phyloP scores from a whole-genome alignment of 2,888 invertebrate genomes.

The Mayetiola destructor region DNA sequence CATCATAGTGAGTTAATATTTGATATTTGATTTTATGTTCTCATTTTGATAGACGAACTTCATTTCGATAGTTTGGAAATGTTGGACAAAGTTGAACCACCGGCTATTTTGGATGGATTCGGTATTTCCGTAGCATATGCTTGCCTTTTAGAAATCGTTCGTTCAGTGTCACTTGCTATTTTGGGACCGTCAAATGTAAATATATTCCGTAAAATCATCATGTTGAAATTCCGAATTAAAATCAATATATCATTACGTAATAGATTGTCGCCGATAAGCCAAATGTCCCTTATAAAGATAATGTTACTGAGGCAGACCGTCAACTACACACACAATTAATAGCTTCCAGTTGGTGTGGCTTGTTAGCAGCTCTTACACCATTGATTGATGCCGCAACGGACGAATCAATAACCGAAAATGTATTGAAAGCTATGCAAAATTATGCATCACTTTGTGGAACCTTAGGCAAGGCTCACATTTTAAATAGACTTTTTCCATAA shows the following conservation, averaged over 20 bases:
- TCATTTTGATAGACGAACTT: conserved; percentile 9
- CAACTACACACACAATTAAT: conserved; percentile 58
- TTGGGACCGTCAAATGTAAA: conserved; percentile 40
- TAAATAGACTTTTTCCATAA: background rate
- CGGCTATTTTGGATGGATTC: conserved; percentile 89
- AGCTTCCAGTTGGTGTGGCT: conserved; percentile 89
- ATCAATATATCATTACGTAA: conserved; percentile 23
- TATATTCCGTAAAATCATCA: conserved; percentile 13
- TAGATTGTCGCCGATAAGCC: conserved; percentile 30
- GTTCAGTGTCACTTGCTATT: conserved; percentile 64
- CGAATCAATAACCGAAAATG: conserved; percentile 79
- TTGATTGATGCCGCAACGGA: conserved; percentile 91
- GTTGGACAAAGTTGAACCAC: conserved; percentile 90
- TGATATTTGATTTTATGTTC: background rate
- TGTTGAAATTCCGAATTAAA: conserved; percentile 25
- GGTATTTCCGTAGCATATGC: conserved; percentile 92
- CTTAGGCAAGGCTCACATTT: conserved; percentile 31
- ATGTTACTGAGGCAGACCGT: conserved; percentile 33
- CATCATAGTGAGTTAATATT: conserved; percentile 63
- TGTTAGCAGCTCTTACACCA: conserved; percentile 80
- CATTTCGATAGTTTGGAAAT: conserved; percentile 65
- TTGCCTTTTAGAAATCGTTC: conserved; percentile 80
- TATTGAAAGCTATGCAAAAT: conserved; percentile 81
- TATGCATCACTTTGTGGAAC: conserved; percentile 81
- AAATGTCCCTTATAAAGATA: conserved; percentile 37